Conservation (phyloP, 2,113 vertebrate genomes). For the Zosterops hypoxanthus region DNA sequence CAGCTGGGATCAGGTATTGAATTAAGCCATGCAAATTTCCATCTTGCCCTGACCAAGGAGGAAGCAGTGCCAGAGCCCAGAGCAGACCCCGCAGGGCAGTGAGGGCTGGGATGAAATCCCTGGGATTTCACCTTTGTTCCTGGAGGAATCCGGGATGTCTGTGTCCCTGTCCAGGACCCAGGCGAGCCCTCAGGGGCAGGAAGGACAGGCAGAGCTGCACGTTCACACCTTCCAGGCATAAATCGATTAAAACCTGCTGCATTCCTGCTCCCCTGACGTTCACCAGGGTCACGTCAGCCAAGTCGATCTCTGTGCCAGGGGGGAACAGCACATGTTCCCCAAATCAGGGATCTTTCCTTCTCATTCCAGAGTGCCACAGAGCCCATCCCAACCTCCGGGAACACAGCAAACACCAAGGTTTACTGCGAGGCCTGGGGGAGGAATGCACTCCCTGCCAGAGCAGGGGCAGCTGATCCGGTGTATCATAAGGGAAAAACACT, state of each 20-base stretch:
- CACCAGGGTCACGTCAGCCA: neutral
- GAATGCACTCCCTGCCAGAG: neutral
- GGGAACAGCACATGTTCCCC: neutral
- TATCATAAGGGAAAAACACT: neutral
- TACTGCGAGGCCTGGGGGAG: neutral
- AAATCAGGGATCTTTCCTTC: neutral
- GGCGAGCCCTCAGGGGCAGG: neutral
- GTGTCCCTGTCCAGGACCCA: neutral
- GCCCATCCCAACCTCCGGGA: neutral
- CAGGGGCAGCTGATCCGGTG: neutral
- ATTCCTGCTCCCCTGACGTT: neutral
- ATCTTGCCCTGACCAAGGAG: neutral
- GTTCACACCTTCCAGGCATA: neutral
- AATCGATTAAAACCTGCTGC: neutral
- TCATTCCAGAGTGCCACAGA: neutral
- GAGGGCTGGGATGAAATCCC: neutral
- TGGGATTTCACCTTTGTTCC: neutral
- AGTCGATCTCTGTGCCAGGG: neutral
- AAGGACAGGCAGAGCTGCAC: neutral
- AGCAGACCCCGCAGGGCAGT: neutral
- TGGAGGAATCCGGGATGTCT: neutral
- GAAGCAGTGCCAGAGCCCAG: neutral
- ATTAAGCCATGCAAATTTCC: neutral
- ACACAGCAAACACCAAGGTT: neutral
- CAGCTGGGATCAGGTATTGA: neutral